Evolutionary conservation across 2,113 vertebrate species (phyloP).

Genomic region (Myotis yumanensis): DNA sequence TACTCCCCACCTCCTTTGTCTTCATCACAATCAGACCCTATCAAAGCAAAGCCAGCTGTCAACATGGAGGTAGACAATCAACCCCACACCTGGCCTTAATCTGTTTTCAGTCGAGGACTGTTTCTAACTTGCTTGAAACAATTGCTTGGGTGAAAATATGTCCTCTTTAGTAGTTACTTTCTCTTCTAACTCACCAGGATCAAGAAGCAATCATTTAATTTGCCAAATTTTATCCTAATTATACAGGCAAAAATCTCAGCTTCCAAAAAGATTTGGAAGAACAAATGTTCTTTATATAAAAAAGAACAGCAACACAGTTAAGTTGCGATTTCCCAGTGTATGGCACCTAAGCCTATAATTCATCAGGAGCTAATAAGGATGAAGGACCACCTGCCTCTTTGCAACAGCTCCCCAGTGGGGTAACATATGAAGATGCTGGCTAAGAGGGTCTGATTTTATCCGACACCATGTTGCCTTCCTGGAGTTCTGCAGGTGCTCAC

Average conservation of each 20-base stretch:
- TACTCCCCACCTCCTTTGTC: not conserved
- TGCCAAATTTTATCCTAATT: constrained; percentile 14
- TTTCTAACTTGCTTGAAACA: not conserved
- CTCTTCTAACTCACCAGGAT: not conserved
- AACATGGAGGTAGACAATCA: not conserved
- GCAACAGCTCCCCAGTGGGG: not conserved
- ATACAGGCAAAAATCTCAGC: not conserved
- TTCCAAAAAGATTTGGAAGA: not conserved
- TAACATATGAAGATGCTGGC: not conserved
- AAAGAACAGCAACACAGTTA: not conserved
- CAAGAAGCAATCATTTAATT: not conserved
- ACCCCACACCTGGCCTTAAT: not conserved
- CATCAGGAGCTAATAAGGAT: not conserved
- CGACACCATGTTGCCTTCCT: not conserved
- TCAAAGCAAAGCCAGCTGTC: not conserved
- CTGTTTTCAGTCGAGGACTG: not conserved
- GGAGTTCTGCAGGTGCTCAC: not conserved
- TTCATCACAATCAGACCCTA: not conserved
- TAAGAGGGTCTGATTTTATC: not conserved
- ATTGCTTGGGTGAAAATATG: not conserved
- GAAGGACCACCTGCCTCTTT: not conserved
- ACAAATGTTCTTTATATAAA: not conserved
- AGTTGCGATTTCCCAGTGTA: not conserved
- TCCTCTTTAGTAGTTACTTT: not conserved
- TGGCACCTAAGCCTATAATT: not conserved